phyloP scores from a whole-genome alignment of 2,797 vertebrate genomes.

The Coendou prehensilis region DNA sequence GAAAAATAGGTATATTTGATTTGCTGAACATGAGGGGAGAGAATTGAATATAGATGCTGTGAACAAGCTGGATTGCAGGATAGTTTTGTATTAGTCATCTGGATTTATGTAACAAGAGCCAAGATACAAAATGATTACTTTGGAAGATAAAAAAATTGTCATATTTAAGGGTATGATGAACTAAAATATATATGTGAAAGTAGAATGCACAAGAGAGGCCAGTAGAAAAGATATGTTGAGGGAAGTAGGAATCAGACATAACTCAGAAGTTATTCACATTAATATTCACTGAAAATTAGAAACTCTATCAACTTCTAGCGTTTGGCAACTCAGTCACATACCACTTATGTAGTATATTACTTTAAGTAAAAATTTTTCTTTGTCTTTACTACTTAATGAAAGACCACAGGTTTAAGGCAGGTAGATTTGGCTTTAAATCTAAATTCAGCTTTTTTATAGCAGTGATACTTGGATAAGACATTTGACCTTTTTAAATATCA shows the following conservation, averaged over 20 bases:
- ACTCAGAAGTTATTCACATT: neutral
- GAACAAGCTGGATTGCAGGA: neutral
- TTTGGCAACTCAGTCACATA: neutral
- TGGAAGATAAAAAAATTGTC: neutral
- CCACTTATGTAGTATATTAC: neutral
- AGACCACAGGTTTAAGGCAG: conserved; percentile 19
- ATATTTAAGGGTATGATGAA: neutral
- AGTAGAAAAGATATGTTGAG: neutral
- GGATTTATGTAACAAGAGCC: neutral
- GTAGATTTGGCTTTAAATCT: conserved; percentile 40
- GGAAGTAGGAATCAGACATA: neutral
- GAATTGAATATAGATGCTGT: neutral
- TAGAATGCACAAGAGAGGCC: neutral
- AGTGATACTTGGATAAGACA: neutral
- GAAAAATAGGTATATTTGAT: neutral
- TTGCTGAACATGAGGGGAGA: neutral
- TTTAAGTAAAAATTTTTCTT: conserved; percentile 3
- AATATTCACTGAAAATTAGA: neutral
- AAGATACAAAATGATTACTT: neutral
- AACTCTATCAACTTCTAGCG: neutral
- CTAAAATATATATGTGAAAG: neutral
- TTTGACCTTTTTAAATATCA: conserved; percentile 8
- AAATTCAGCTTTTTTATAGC: neutral
- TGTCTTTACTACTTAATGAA: neutral
- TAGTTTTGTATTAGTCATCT: neutral